These are phyloP conservation scores for Salminus brasiliensis DNA, from an alignment of 2,113 vertebrate species.

Conservation along the genomic window DNA sequence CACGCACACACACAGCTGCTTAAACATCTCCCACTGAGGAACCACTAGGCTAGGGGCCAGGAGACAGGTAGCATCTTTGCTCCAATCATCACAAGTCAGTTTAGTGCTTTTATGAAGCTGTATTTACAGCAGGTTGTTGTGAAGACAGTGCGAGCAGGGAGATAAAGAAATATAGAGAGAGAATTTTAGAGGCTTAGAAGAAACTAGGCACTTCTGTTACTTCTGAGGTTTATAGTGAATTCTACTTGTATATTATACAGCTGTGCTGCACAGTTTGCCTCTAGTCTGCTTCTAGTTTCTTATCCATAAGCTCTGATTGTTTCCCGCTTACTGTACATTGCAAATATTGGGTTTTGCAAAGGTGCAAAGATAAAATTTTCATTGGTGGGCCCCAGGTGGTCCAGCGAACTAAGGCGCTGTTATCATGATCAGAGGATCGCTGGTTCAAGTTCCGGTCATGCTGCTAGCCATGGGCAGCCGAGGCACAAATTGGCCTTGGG, in stretches of 20 bases:
- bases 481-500: no score
- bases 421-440: no score
- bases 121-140: not conserved
- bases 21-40: conserved; percentile 19
- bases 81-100: not conserved
- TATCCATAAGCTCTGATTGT: no score
- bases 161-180: not conserved
- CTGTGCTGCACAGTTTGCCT: no score
- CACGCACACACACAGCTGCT: conserved; percentile 21
- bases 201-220: not conserved
- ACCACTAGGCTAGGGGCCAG: not conserved
- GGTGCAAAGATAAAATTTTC: no score
- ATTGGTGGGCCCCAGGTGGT: no score
- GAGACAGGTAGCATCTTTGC: conserved; percentile 4
- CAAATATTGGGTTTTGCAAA: no score
- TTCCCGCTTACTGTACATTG: no score
- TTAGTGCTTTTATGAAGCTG: not conserved
- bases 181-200: conserved; percentile 10
- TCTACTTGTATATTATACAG: not conserved
- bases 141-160: not conserved
- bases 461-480: no score
- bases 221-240: not conserved
- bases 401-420: no score
- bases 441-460: no score
- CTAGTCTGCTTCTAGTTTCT: no score